Conservation (phyloP, 2,113 vertebrate species). For the Periophthalmodon schlosseri region DNA sequence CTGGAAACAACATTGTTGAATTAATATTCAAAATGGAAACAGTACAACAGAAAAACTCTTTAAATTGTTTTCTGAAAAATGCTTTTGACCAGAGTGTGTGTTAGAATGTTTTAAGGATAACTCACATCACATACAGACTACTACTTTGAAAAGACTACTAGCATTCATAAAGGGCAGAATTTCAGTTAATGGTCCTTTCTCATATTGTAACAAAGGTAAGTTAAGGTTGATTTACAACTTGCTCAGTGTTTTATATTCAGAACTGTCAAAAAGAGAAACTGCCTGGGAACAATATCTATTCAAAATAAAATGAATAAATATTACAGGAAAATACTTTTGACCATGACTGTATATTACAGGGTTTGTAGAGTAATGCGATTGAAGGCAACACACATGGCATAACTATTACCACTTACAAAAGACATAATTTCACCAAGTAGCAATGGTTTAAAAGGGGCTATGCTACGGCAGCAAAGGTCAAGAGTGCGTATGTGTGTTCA, state of each 20-base stretch:
- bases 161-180: no score
- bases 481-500: background rate
- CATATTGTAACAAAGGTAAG: no score
- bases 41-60: background rate
- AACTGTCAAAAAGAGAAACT: no score
- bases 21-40: constrained; percentile 15
- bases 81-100: background rate
- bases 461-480: background rate
- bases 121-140: no score
- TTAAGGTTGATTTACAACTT: no score
- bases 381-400: background rate
- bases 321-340: no score
- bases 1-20: constrained; percentile 28
- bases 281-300: no score
- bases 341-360: no score
- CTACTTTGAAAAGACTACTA: no score
- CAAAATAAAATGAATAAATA: no score
- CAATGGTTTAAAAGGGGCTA: background rate
- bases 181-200: no score
- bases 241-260: no score
- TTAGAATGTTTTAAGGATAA: background rate
- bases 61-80: background rate
- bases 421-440: background rate
- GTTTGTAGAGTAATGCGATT: background rate
- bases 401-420: background rate